These are phyloP conservation scores for Euphonia xanthogaster DNA, from an alignment of 2,797 vertebrate species.

Conservation along the genomic window DNA sequence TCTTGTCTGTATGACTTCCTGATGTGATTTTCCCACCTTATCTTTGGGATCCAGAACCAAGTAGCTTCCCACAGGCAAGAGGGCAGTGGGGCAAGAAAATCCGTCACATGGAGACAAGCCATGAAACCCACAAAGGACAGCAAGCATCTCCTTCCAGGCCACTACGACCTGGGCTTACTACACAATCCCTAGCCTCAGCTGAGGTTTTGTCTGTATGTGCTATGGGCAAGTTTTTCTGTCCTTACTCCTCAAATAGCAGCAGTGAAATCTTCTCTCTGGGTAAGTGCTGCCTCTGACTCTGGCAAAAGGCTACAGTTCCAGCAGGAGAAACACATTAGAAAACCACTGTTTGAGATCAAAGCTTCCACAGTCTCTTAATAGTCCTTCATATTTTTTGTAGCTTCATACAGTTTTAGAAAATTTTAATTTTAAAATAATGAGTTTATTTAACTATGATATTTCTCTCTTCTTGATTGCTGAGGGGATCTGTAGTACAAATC, in stretches of 20 bases:
- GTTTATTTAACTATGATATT: background rate
- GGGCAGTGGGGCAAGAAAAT: background rate
- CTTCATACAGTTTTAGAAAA: background rate
- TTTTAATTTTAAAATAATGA: background rate
- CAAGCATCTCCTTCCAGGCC: background rate
- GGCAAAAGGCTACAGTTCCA: background rate
- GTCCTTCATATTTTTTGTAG: background rate
- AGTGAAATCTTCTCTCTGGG: background rate
- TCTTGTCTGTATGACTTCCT: background rate
- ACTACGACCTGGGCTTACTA: background rate
- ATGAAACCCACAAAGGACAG: background rate
- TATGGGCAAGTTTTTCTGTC: background rate
- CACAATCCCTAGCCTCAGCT: background rate
- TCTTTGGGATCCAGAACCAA: background rate
- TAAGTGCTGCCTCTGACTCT: background rate
- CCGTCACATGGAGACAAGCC: fast-evolving
- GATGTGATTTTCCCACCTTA: background rate
- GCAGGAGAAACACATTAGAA: background rate
- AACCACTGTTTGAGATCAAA: background rate
- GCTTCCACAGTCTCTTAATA: background rate
- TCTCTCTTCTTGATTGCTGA: background rate
- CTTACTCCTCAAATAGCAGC: background rate
- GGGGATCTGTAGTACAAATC: background rate
- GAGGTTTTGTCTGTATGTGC: background rate
- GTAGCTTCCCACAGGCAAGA: background rate